Percentiles rank a stretch among this genome's conserved stretches.
These are phyloP conservation scores for Cyanoramphus novaezelandiae DNA, from an alignment of 2,113 vertebrate species.

Conservation along the genomic window DNA sequence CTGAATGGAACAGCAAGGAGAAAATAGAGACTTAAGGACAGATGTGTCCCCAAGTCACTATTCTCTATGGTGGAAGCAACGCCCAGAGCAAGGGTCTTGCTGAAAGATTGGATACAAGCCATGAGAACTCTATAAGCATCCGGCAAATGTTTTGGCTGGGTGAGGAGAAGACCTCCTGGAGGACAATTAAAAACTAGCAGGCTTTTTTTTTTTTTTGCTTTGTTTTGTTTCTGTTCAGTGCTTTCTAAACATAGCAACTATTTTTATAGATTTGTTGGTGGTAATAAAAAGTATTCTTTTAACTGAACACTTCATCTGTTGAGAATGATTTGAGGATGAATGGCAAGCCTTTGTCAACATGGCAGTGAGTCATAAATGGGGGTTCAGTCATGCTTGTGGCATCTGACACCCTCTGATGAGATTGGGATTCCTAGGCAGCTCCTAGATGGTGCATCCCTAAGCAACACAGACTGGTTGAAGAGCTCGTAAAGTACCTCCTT, in stretches of 20 bases:
- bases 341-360: background rate
- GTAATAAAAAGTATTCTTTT: background rate
- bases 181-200: background rate
- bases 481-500: background rate
- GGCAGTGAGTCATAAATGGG: background rate
- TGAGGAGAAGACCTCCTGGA: constrained; percentile 33
- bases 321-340: background rate
- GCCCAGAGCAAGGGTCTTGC: background rate
- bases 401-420: fast-evolving
- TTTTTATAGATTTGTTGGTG: background rate
- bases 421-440: background rate
- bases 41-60: background rate
- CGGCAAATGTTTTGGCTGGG: constrained; percentile 24
- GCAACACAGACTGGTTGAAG: background rate
- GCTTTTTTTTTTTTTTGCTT: background rate
- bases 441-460: background rate
- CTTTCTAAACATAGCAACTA: constrained; percentile 23
- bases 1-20: constrained; percentile 18
- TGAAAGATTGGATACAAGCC: constrained; percentile 29
- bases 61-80: constrained; percentile 5
- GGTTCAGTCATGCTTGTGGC: background rate
- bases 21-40: background rate
- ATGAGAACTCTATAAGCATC: constrained; percentile 33
- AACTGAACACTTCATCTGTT: background rate
- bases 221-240: constrained; percentile 4